Evolutionary conservation across 2,113 vertebrate genomes (phyloP).

Genomic region (Onychostruthus taczanowskii): DNA sequence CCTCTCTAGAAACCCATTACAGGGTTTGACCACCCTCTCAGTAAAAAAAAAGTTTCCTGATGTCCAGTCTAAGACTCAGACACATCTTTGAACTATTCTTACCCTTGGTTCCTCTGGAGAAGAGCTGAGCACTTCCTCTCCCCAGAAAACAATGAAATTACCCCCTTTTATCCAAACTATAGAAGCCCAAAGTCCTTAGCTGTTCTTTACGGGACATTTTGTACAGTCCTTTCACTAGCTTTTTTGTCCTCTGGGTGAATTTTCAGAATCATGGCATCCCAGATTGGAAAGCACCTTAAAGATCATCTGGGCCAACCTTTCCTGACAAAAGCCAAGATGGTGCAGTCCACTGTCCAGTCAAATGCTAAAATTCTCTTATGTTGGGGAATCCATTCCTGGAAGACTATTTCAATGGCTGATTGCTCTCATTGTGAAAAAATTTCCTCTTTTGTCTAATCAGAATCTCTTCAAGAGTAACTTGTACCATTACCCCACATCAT

Average conservation of each 20-base stretch:
- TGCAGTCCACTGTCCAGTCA: too few relatives aligned
- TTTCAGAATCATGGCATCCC: background rate
- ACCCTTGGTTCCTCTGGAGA: background rate
- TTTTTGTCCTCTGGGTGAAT: background rate
- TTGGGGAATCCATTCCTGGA: background rate
- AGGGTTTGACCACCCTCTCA: background rate
- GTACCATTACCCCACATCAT: rapidly evolving
- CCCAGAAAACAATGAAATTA: background rate
- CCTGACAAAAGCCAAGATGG: background rate
- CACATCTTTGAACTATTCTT: background rate
- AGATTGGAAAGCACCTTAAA: background rate
- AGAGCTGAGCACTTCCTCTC: background rate
- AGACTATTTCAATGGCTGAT: background rate
- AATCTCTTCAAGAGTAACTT: background rate
- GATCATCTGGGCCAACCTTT: background rate
- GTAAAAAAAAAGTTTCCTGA: background rate
- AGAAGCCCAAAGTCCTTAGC: background rate
- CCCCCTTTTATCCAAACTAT: background rate
- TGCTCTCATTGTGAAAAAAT: background rate
- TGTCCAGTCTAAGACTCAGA: background rate
- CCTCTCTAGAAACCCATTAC: background rate
- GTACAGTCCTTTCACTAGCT: background rate
- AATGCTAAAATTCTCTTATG: background rate
- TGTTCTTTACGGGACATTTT: background rate
- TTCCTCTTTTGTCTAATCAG: background rate